Evolutionary conservation across 2,113 vertebrate species (phyloP).

Genomic region (Dolichotis patagonum): DNA sequence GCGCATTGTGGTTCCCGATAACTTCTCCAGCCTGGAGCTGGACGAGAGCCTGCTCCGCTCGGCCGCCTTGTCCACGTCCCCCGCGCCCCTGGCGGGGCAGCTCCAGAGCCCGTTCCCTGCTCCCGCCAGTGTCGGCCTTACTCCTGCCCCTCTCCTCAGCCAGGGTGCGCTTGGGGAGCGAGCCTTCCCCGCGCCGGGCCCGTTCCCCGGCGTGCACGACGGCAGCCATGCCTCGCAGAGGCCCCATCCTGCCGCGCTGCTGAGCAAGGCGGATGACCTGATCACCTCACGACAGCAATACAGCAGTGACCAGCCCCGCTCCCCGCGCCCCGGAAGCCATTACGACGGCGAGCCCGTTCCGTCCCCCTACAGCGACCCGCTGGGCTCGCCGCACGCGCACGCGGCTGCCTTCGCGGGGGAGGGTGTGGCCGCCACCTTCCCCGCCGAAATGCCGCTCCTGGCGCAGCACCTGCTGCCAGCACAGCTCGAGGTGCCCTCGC

Average conservation of each 20-base stretch:
- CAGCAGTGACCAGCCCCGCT: conserved; percentile 91
- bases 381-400: conserved; percentile 89
- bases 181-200: conserved; percentile 93
- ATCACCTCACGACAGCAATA: conserved; percentile 93
- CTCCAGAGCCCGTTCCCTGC: conserved; percentile 90
- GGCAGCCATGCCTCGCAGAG: conserved; percentile 92
- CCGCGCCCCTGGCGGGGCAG: conserved; percentile 90
- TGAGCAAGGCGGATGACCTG: conserved; percentile 94
- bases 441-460: conserved; percentile 95
- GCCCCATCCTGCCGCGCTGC: conserved; percentile 91
- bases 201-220: conserved; percentile 91
- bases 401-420: no score
- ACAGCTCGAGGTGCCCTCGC: conserved; percentile 95
- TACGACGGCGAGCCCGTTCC: conserved; percentile 97
- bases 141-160: conserved; percentile 91
- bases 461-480: conserved; percentile 90
- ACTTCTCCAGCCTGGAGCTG: conserved; percentile 96
- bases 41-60: conserved; percentile 96
- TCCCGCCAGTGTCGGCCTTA: conserved; percentile 91
- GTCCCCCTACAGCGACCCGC: conserved; percentile 97
- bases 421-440: conserved; percentile 84
- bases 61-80: conserved; percentile 90
- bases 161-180: conserved; percentile 93
- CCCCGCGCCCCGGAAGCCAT: conserved; percentile 96
- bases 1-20: conserved; percentile 92